Evolutionary conservation across 2,888 invertebrate species (phyloP).

Genomic region (Orthosia gracilis): DNA sequence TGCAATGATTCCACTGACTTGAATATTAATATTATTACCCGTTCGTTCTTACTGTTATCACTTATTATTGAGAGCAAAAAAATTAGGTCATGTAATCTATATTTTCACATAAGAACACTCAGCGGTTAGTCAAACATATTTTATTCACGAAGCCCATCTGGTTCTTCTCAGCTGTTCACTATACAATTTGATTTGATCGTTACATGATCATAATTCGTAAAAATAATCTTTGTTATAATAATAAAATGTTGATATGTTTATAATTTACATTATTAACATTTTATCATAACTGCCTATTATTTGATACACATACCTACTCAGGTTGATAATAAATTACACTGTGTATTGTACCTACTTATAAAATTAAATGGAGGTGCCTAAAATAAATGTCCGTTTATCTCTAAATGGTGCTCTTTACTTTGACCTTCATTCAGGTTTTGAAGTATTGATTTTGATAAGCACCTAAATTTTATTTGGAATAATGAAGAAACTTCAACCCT

Average conservation of each 20-base stretch:
- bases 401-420: background rate
- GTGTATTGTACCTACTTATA: background rate
- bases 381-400: conserved; percentile 2
- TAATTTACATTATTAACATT: background rate
- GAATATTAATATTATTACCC: background rate
- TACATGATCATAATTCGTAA: conserved; percentile 17
- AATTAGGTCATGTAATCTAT: conserved; percentile 18
- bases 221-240: conserved; percentile 5
- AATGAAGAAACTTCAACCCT: no score
- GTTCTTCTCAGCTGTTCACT: conserved; percentile 6
- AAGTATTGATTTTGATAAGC: background rate
- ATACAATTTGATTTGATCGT: background rate
- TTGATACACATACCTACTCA: background rate
- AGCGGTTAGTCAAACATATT: background rate
- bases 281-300: background rate
- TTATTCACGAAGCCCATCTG: conserved; percentile 3
- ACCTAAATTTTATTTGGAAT: background rate
- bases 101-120: conserved; percentile 8
- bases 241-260: background rate
- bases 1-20: background rate
- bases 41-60: conserved; percentile 14
- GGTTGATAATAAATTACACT: background rate
- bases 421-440: background rate
- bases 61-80: conserved; percentile 24
- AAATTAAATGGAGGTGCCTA: no score